A percentile compares a stretch with the other conserved stretches of the same genome.
These are phyloP conservation scores for Synergus itoensis DNA, from an alignment of 2,888 invertebrate genomes.

Conservation along the genomic window DNA sequence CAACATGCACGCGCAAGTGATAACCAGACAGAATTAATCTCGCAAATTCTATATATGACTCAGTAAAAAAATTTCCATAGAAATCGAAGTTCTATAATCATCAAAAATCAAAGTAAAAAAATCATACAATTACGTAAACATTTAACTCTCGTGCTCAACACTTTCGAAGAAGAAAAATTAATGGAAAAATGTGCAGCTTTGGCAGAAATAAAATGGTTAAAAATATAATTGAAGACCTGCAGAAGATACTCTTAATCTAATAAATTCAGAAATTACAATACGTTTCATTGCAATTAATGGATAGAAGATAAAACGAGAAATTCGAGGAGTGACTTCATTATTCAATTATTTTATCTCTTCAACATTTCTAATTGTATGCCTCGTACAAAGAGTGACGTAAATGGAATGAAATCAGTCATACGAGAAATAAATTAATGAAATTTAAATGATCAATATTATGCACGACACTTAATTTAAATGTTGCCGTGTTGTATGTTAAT, in stretches of 20 bases:
- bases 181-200: background rate
- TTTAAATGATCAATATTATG: background rate
- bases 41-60: background rate
- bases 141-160: background rate
- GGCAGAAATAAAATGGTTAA: too few relatives aligned
- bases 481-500: background rate
- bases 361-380: slow-evolving; percentile 7
- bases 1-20: background rate
- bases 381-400: background rate
- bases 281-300: background rate
- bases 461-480: background rate
- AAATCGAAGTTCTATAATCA: background rate
- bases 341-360: background rate
- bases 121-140: background rate
- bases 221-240: background rate
- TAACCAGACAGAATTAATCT: slow-evolving; percentile 11
- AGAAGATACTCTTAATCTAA: background rate
- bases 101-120: background rate
- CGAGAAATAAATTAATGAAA: background rate
- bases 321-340: background rate
- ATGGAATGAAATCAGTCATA: slow-evolving; percentile 17
- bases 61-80: background rate
- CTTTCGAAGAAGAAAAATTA: background rate
- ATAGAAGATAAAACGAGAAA: background rate
- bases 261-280: background rate